Conservation (phyloP, 2,888 invertebrate species). For the Tryphoninae sp. region DNA sequence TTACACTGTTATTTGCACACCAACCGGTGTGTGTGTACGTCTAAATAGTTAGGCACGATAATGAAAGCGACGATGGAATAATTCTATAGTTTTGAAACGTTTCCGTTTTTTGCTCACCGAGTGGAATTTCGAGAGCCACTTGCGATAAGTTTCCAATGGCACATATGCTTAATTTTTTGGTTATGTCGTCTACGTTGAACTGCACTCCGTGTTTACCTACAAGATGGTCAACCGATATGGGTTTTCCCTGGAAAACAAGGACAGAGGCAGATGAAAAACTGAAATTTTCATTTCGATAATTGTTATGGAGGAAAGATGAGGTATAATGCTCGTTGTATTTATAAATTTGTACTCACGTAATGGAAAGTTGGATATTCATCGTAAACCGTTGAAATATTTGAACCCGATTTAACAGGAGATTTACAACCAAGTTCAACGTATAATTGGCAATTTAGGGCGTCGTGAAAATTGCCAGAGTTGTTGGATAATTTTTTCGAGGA, state of each 20-base stretch:
- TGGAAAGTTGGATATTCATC: constrained; percentile 21
- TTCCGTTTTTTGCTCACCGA: constrained; percentile 63
- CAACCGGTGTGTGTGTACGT: not conserved
- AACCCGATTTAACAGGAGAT: constrained; percentile 9
- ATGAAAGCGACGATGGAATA: not conserved
- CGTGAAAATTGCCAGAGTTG: constrained; percentile 19
- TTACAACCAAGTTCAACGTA: constrained; percentile 54
- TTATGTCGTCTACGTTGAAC: constrained; percentile 58
- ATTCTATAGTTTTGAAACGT: constrained; percentile 12
- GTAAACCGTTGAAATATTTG: not conserved
- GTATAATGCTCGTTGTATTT: not conserved
- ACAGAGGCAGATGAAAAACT: not conserved
- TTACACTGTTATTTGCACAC: not conserved
- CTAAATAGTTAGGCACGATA: too few relatives aligned
- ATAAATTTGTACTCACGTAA: constrained; percentile 30
- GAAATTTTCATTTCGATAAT: not conserved
- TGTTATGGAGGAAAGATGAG: too few relatives aligned
- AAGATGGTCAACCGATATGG: constrained; percentile 21
- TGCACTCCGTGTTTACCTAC: constrained; percentile 50
- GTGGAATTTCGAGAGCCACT: constrained; percentile 65
- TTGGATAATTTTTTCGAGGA: constrained; percentile 40
- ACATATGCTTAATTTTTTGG: constrained; percentile 61
- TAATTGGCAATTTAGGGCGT: constrained; percentile 48
- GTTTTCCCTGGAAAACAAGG: constrained; percentile 32
- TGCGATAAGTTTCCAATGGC: constrained; percentile 68